phyloP scores from a whole-genome alignment of 2,797 vertebrate species.

The Platalea minor region DNA sequence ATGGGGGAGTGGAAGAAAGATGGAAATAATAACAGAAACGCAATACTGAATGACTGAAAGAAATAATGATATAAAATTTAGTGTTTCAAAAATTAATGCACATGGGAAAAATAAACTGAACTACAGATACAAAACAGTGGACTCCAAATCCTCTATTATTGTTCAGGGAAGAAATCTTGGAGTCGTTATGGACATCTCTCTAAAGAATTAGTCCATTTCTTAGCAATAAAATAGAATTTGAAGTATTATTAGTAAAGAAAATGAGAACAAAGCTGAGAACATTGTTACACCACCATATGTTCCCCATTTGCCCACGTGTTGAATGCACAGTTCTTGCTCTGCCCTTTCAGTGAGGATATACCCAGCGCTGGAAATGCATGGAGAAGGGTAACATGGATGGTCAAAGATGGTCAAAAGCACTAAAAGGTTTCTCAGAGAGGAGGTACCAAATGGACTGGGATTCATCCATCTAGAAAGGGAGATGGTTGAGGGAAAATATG shows the following conservation, averaged over 20 bases:
- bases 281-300: not conserved
- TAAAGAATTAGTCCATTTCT: not conserved
- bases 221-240: not conserved
- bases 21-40: not conserved
- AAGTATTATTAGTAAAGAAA: not conserved
- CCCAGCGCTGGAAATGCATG: fast-evolving
- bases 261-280: not conserved
- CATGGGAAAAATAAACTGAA: not conserved
- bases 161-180: not conserved
- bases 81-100: not conserved
- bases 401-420: not conserved
- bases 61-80: not conserved
- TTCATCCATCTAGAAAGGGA: not conserved
- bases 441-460: not conserved
- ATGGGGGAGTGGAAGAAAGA: not conserved
- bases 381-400: not conserved
- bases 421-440: not conserved
- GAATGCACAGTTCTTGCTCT: not conserved
- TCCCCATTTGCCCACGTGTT: not conserved
- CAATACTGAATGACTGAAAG: not conserved
- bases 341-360: not conserved
- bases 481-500: not conserved
- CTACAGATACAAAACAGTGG: not conserved
- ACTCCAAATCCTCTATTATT: not conserved
- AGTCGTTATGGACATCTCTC: not conserved